Percentiles rank a stretch among this genome's conserved stretches.
phyloP scores from a whole-genome alignment of 2,113 vertebrate species.

The Miniopterus natalensis region DNA sequence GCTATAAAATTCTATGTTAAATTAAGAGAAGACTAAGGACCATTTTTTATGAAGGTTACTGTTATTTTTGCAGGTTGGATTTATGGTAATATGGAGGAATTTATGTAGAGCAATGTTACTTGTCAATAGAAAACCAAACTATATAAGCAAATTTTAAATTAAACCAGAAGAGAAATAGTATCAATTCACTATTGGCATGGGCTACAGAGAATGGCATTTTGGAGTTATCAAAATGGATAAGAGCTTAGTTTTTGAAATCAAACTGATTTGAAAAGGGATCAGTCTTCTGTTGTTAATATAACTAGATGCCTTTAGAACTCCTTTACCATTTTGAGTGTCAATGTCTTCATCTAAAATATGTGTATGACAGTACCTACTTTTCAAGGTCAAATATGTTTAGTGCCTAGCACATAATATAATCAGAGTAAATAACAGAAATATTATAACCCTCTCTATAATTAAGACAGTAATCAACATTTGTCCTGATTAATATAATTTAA shows the following conservation, averaged over 20 bases:
- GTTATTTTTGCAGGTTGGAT: slow-evolving; percentile 45
- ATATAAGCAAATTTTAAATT: slow-evolving; percentile 34
- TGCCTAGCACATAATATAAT: background rate
- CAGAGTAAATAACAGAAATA: slow-evolving; percentile 1
- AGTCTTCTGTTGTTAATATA: slow-evolving; percentile 25
- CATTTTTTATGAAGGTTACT: slow-evolving; percentile 36
- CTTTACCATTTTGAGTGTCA: slow-evolving; percentile 9
- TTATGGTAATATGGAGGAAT: slow-evolving; percentile 7
- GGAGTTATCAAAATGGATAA: background rate
- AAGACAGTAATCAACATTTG: slow-evolving; percentile 50
- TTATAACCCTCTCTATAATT: slow-evolving; percentile 35
- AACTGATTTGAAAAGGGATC: slow-evolving; percentile 18
- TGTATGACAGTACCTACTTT: background rate
- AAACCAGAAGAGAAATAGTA: slow-evolving; percentile 51
- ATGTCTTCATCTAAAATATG: slow-evolving; percentile 37
- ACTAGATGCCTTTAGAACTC: background rate
- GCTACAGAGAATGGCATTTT: slow-evolving; percentile 21
- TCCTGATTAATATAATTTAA: slow-evolving; percentile 8
- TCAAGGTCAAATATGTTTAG: slow-evolving; percentile 40
- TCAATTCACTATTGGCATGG: background rate
- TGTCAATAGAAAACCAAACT: slow-evolving; percentile 19
- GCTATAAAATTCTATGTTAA: background rate
- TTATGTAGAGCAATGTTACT: slow-evolving; percentile 32
- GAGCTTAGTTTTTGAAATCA: slow-evolving; percentile 7
- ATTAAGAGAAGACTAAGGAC: slow-evolving; percentile 38